phyloP scores from a whole-genome alignment of 2,888 invertebrate species.

The Sceliomorpha sp. region DNA sequence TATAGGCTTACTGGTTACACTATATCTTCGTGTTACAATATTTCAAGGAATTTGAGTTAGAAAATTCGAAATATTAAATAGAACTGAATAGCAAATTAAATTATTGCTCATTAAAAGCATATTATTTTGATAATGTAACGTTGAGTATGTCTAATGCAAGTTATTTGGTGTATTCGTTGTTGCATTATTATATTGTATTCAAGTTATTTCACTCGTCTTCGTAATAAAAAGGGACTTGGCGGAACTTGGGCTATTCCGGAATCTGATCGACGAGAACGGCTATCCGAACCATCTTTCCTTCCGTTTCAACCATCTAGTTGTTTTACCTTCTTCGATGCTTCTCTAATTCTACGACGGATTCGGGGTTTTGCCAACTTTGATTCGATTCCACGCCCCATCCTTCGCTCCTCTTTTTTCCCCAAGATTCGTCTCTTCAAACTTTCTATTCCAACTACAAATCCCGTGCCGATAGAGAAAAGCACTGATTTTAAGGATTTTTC shows the following conservation, averaged over 20 bases:
- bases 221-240: slow-evolving; percentile 54
- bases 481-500: slow-evolving; percentile 63
- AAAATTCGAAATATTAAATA: slow-evolving; percentile 28
- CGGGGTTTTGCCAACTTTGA: slow-evolving; percentile 72
- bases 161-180: neutral
- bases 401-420: slow-evolving; percentile 45
- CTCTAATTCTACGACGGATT: slow-evolving; percentile 63
- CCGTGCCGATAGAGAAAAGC: slow-evolving; percentile 48
- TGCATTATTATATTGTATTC: neutral
- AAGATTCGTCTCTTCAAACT: slow-evolving; percentile 52
- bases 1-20: slow-evolving; percentile 47
- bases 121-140: no score
- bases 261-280: slow-evolving; percentile 74
- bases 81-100: no score
- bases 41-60: no score
- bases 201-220: no score
- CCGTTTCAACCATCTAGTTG: slow-evolving; percentile 45
- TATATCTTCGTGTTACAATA: slow-evolving; percentile 45
- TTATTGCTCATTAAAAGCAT: no score
- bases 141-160: no score
- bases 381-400: slow-evolving; percentile 67
- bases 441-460: slow-evolving; percentile 60
- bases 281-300: slow-evolving; percentile 64
- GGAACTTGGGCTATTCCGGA: slow-evolving; percentile 72
- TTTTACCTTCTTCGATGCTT: slow-evolving; percentile 23